Conservation (phyloP, 2,113 vertebrate genomes). For the Sylvia atricapilla region DNA sequence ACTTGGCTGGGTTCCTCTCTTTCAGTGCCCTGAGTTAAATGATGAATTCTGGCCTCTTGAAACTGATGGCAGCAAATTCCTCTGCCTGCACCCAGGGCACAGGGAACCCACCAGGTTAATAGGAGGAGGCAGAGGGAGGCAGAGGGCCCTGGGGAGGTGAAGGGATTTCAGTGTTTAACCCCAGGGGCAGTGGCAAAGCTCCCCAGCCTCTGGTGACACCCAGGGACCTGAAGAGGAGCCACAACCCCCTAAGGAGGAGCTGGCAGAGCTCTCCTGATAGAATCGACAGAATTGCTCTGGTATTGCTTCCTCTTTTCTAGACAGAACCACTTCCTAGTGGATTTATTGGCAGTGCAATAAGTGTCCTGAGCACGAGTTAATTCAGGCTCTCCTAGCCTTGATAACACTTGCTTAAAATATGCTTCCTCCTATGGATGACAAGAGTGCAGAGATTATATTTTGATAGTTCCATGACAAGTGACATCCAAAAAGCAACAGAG, state of each 20-base stretch:
- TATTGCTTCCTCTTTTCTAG: neutral
- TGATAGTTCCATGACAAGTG: neutral
- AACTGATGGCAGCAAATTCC: neutral
- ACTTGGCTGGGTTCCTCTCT: neutral
- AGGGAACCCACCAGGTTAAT: neutral
- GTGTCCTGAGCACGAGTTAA: neutral
- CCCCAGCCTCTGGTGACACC: neutral
- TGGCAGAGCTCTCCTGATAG: neutral
- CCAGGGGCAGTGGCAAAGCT: neutral
- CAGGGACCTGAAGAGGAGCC: neutral
- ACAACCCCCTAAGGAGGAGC: neutral
- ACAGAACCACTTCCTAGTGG: neutral
- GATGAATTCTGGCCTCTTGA: neutral
- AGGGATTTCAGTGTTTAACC: neutral
- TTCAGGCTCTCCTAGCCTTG: neutral
- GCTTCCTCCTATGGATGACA: neutral
- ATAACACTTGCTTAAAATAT: neutral
- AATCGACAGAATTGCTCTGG: neutral
- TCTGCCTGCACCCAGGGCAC: neutral
- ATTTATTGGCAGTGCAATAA: neutral
- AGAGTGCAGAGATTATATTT: neutral
- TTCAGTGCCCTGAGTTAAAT: neutral
- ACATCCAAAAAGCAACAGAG: neutral
- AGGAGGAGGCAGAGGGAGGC: neutral
- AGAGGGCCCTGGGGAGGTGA: neutral